Conservation (phyloP, 2,797 vertebrate species). For the Phoebastria nigripes region DNA sequence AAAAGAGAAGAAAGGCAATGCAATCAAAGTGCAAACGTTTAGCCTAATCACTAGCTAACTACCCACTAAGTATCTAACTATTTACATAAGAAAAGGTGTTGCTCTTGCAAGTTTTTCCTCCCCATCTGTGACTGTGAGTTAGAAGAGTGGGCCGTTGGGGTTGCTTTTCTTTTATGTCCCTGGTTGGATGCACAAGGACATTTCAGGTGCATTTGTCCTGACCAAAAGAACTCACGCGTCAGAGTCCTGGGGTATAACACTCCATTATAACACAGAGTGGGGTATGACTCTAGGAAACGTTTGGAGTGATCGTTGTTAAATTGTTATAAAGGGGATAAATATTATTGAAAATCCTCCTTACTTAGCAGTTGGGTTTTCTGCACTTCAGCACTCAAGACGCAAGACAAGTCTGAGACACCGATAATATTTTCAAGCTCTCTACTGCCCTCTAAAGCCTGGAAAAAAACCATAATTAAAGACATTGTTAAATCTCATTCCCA, state of each 20-base stretch:
- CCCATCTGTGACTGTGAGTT: neutral
- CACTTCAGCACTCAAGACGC: constrained; percentile 73
- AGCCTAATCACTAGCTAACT: constrained; percentile 40
- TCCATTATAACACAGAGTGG: neutral
- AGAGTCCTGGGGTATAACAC: neutral
- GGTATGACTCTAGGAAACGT: neutral
- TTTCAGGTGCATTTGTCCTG: neutral
- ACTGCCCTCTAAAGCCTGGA: constrained; percentile 87
- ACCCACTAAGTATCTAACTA: constrained; percentile 50
- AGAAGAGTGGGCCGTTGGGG: neutral
- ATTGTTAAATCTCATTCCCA: neutral
- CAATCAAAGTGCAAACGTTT: constrained; percentile 23
- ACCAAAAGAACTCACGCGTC: neutral
- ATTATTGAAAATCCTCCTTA: constrained; percentile 63
- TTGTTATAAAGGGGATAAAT: neutral
- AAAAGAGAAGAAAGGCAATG: constrained; percentile 11
- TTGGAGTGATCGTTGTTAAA: neutral
- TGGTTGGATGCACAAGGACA: neutral
- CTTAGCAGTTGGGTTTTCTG: constrained; percentile 76
- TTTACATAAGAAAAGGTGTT: constrained; percentile 53
- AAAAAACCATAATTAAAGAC: constrained; percentile 35
- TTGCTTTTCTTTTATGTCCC: neutral
- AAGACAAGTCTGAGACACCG: constrained; percentile 3
- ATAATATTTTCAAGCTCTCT: constrained; percentile 82
- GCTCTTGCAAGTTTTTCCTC: constrained; percentile 19